Evolutionary conservation across 1,140 invertebrate genomes (phyloP).

Genomic region (Epicauta chinensis): DNA sequence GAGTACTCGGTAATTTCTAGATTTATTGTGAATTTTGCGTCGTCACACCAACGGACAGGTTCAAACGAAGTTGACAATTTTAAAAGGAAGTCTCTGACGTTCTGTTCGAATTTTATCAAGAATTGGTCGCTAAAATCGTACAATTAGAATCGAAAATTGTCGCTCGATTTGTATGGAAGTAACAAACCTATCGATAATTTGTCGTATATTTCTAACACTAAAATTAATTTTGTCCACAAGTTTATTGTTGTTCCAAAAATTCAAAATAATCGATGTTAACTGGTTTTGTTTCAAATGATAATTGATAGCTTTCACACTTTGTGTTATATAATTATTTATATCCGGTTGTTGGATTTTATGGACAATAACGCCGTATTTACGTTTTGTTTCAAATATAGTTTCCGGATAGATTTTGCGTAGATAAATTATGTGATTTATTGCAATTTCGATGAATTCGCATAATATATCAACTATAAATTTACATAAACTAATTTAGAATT

Average conservation of each 20-base stretch:
- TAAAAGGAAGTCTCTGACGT: constrained; percentile 28
- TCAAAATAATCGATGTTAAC: constrained; percentile 24
- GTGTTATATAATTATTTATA: constrained; percentile 48
- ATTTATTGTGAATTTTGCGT: constrained; percentile 30
- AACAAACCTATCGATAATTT: background rate
- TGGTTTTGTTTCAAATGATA: constrained; percentile 27
- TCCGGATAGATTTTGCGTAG: constrained; percentile 49
- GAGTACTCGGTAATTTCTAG: constrained; percentile 25
- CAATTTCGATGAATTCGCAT: constrained; percentile 50
- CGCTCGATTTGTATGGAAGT: background rate
- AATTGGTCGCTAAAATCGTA: constrained; percentile 26
- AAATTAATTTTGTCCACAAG: constrained; percentile 27
- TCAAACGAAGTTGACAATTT: constrained; percentile 25
- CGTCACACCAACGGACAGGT: constrained; percentile 22
- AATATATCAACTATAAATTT: constrained; percentile 28
- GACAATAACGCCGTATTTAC: constrained; percentile 48
- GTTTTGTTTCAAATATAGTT: constrained; percentile 47
- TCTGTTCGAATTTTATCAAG: constrained; percentile 27
- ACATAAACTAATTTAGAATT: too few species aligned
- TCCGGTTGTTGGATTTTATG: constrained; percentile 49
- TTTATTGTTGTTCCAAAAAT: constrained; percentile 18
- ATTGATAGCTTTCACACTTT: constrained; percentile 41
- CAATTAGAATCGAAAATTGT: background rate
- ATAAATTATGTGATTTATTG: constrained; percentile 48
- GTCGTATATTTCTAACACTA: constrained; percentile 5